A percentile compares a stretch with the other conserved stretches of the same genome.
phyloP scores from a whole-genome alignment of 2,113 vertebrate genomes.

The Emydocephalus ijimae region DNA sequence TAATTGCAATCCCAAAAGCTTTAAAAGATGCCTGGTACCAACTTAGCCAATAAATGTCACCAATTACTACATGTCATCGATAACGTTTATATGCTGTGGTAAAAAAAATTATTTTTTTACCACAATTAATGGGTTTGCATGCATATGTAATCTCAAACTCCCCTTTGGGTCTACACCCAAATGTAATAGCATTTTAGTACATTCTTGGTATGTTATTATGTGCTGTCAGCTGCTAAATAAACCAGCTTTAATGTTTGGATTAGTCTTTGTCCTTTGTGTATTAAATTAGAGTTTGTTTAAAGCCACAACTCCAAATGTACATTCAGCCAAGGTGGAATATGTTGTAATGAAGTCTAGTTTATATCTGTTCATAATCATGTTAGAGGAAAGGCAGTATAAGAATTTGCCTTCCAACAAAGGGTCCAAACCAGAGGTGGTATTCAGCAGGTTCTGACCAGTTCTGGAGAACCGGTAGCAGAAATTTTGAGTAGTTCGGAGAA shows the following conservation, averaged over 20 bases:
- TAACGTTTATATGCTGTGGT: neutral
- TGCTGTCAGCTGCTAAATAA: neutral
- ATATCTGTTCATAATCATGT: neutral
- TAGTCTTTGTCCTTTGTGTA: neutral
- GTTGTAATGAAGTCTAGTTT: neutral
- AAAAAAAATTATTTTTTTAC: neutral
- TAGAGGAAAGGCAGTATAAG: neutral
- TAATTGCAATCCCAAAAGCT: neutral
- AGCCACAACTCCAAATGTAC: neutral
- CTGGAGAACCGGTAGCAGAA: too few relatives aligned
- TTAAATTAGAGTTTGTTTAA: neutral
- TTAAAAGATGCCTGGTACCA: neutral
- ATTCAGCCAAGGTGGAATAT: neutral
- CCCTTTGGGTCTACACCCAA: neutral
- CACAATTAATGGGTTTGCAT: too few relatives aligned
- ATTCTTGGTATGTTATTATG: neutral
- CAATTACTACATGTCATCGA: neutral
- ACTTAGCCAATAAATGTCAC: neutral
- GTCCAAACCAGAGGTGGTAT: neutral
- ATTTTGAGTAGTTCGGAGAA: too few relatives aligned
- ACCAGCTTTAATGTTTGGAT: neutral
- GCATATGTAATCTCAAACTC: neutral
- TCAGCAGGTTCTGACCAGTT: too few relatives aligned
- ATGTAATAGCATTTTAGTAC: neutral
- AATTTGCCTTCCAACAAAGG: neutral